Percentiles rank a stretch among this genome's conserved stretches.
Conservation (phyloP, 1,140 invertebrate genomes). For the Caenorhabditis elegans region WBcel235 BX284606.5:4554001-4554500, state of each 20-base stretch:
- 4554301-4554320: constrained; percentile 24
- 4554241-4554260: not conserved
- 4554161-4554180: constrained; percentile 9
- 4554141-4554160: constrained; percentile 24
- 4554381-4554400: constrained; percentile 20
- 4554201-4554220: not conserved
- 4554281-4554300: not conserved
- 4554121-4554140: not conserved
- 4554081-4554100: not conserved
- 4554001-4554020: not conserved
- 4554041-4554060: not conserved
- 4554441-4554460: constrained; percentile 16
- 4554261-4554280: not conserved
- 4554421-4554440: constrained; percentile 23
- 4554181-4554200: constrained; percentile 8
- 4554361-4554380: constrained; percentile 24
- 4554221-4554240: not conserved
- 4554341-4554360: constrained; percentile 18
- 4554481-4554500: constrained; percentile 28
- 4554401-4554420: not conserved
- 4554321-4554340: not conserved
- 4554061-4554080: constrained; percentile 8
- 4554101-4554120: not conserved
- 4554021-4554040: not conserved
- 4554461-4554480: constrained; percentile 15